Base-by-base conservation (phyloP, 2,888 invertebrate genomes). In the Sarcophaga variegata region DNA sequence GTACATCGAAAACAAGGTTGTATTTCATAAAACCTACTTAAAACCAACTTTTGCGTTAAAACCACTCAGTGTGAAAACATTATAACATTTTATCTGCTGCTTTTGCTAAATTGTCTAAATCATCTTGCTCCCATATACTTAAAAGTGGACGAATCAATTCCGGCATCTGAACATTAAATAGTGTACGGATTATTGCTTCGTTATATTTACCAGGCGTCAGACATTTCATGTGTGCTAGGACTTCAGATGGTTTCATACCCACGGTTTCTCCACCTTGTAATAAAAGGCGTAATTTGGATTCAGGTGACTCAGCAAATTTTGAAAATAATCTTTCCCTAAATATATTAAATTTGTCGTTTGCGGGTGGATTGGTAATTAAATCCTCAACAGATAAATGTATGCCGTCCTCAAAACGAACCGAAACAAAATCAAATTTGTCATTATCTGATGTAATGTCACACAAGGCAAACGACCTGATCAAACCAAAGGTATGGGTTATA, bases 201-300 rank as follows among this genome's bases (percentile, higher is more conserved):
- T 80, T 85, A 4, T 85, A 67, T 27, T 67, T 62, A 37, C 76
- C 83, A 45, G 86, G 82, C 20, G 88, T 88, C 5, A 87, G 63
- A 12, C 88, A 80, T 47, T 81, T 82, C 78, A 89, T 86, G 27
- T 88, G 81, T 6, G 75, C n/a, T 11, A 88, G 62, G 59, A 88
- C 79, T 77, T 87, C 82, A 4, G 84, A 80, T 6, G 85, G 86
- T 70, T 81, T 87, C 72, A 80, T 77, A 22, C 83, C 88, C 2
- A 49, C 63, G 4, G 75, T 81, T 66, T 83, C 81, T 49, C 79
- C 63, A 45, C 85, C 76, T 22, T 86, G 84, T 17, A 81, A 14
- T 17, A 80, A 80, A 45, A 64, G 80, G 1, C 71, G 64, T 11
- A 80, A n/a, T 66, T 80, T 80, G 3, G 66, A 80, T 22, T 71